These are phyloP conservation scores for Ceyx cyanopectus DNA, from an alignment of 2,113 vertebrate species.

Conservation along the genomic window DNA sequence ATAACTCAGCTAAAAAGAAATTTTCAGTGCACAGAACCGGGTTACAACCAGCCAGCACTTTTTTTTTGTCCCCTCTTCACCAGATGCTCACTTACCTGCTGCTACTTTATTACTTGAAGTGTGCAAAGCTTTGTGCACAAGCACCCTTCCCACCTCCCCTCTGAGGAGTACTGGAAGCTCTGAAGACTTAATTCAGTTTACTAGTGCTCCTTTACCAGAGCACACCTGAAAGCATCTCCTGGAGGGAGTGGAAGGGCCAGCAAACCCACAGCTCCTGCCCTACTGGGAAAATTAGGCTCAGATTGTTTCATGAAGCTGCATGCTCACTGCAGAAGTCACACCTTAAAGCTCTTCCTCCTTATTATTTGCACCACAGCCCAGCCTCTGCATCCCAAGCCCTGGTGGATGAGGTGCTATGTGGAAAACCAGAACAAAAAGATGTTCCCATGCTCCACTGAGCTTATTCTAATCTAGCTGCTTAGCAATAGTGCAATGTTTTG, in stretches of 20 bases:
- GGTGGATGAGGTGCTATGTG: conserved; percentile 10
- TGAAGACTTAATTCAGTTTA: background rate
- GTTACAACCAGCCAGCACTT: background rate
- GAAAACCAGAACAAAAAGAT: conserved; percentile 17
- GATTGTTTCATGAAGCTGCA: background rate
- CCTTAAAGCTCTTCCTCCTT: background rate
- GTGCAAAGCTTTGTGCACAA: background rate
- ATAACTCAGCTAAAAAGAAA: background rate
- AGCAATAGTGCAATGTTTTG: conserved; percentile 52
- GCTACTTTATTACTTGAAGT: background rate
- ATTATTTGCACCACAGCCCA: background rate
- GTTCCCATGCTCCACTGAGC: conserved; percentile 10
- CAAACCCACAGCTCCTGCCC: background rate
- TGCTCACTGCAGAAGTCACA: background rate
- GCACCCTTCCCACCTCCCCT: background rate
- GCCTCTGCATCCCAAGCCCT: background rate
- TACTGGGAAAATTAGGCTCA: background rate
- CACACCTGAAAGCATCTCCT: background rate
- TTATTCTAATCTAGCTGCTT: conserved; percentile 13
- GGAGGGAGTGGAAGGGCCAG: fast-evolving
- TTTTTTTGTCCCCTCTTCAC: background rate
- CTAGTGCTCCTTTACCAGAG: background rate
- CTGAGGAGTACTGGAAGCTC: background rate
- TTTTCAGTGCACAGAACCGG: background rate
- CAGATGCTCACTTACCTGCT: background rate